These are phyloP conservation scores for Daktulosphaira vitifoliae DNA, from an alignment of 1,140 invertebrate species.

Conservation along the genomic window DNA sequence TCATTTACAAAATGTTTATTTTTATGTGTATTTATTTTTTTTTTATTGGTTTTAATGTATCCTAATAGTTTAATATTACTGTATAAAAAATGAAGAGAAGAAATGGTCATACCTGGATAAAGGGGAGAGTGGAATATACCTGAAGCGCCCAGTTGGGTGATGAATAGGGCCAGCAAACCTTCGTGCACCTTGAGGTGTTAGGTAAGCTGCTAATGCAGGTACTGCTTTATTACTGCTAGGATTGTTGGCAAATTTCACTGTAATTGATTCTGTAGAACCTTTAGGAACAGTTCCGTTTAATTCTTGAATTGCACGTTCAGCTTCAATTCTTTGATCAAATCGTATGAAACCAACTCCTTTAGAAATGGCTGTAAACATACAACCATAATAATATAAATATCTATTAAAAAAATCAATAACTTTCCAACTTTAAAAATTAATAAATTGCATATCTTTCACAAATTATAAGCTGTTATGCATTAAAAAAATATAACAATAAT, in stretches of 20 bases:
- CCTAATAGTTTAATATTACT: slow-evolving; percentile 26
- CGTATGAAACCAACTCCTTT: slow-evolving; percentile 99
- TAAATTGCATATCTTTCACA: too few relatives aligned
- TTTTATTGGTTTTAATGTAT: too few relatives aligned
- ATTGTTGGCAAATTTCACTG: slow-evolving; percentile 99
- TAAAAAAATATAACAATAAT: too few relatives aligned
- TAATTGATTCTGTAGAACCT: slow-evolving; percentile 92
- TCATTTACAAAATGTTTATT: too few relatives aligned
- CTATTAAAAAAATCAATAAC: too few relatives aligned
- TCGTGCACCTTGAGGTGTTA: slow-evolving; percentile 72
- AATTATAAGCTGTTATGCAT: too few relatives aligned
- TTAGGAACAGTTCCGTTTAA: slow-evolving; percentile 94
- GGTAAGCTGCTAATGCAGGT: slow-evolving; percentile 83
- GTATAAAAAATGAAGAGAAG: slow-evolving; percentile 30
- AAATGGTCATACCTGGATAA: slow-evolving; percentile 34
- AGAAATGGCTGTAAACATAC: slow-evolving; percentile 65
- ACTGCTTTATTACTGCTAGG: slow-evolving; percentile 90
- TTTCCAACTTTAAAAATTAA: too few relatives aligned
- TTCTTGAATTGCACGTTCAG: slow-evolving; percentile 94
- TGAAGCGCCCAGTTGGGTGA: slow-evolving; percentile 76
- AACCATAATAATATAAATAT: too few relatives aligned
- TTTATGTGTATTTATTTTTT: too few relatives aligned
- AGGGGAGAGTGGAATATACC: slow-evolving; percentile 54
- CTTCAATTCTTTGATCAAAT: slow-evolving; percentile 95
- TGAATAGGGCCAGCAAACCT: slow-evolving; percentile 87